Conservation (phyloP, 2,888 invertebrate species). For the Eumerus sabulonum region DNA sequence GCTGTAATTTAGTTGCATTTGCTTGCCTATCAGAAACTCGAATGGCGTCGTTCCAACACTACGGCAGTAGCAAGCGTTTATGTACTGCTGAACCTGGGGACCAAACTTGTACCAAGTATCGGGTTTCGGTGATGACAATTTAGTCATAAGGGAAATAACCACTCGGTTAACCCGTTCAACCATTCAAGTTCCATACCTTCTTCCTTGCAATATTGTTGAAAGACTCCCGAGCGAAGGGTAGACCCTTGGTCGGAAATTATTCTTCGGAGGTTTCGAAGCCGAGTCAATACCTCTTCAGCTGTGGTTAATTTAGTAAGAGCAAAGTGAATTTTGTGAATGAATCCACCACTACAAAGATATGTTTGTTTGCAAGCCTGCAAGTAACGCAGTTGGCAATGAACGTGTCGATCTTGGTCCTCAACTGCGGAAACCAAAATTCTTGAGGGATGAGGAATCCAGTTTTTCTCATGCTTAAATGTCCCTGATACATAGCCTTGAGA, state of each 20-base stretch:
- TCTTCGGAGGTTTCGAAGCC: slow-evolving; percentile 69
- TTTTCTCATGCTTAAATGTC: slow-evolving; percentile 74
- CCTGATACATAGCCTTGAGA: slow-evolving; percentile 73
- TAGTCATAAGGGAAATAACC: slow-evolving; percentile 73
- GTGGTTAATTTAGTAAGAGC: slow-evolving; percentile 71
- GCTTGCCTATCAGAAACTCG: no score
- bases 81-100: slow-evolving; percentile 36
- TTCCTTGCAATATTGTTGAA: slow-evolving; percentile 14
- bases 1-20: no score
- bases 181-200: slow-evolving; percentile 70
- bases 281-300: slow-evolving; percentile 71
- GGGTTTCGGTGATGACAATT: slow-evolving; percentile 72
- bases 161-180: slow-evolving; percentile 72
- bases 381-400: slow-evolving; percentile 18
- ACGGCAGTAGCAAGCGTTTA: slow-evolving; percentile 56
- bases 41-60: slow-evolving; percentile 3
- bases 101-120: slow-evolving; percentile 71
- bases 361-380: slow-evolving; percentile 62
- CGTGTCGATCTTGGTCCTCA: slow-evolving; percentile 16
- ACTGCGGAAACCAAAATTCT: slow-evolving; percentile 70
- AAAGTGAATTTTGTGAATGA: slow-evolving; percentile 74
- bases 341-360: slow-evolving; percentile 73
- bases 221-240: slow-evolving; percentile 11
- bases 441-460: slow-evolving; percentile 61
- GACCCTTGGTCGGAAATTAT: slow-evolving; percentile 69